A percentile compares a stretch with the other conserved stretches of the same genome.
These are phyloP conservation scores for Aculops lycopersici DNA, from an alignment of 1,140 invertebrate species.

Conservation along the genomic window DNA sequence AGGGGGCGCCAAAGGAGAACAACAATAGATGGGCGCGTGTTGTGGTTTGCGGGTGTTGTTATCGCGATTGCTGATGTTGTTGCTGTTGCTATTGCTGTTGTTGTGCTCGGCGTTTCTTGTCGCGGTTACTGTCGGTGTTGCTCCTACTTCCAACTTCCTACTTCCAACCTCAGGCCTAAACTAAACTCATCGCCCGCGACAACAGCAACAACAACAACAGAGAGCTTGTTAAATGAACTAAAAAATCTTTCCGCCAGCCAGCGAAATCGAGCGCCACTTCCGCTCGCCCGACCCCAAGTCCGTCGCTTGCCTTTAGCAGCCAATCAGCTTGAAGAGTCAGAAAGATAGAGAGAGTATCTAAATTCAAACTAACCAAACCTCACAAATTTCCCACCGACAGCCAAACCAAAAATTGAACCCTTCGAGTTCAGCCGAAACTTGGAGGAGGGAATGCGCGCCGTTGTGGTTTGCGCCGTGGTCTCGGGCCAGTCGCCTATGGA, in stretches of 20 bases:
- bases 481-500: slow-evolving; percentile 68
- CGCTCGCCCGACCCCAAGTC: not conserved
- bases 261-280: not conserved
- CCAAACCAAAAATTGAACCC: slow-evolving; percentile 19
- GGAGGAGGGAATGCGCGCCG: slow-evolving; percentile 47
- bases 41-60: too few relatives aligned
- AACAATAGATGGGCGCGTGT: too few relatives aligned
- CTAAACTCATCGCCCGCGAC: too few relatives aligned
- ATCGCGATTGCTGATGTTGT: too few relatives aligned
- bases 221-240: not conserved
- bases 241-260: not conserved
- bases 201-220: too few relatives aligned
- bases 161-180: too few relatives aligned
- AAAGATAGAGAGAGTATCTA: not conserved
- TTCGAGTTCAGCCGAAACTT: slow-evolving; percentile 35
- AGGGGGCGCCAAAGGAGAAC: too few relatives aligned
- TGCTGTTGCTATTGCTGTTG: too few relatives aligned
- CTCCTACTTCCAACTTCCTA: too few relatives aligned
- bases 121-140: too few relatives aligned
- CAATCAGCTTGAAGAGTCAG: not conserved
- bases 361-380: not conserved
- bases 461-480: slow-evolving; percentile 66
- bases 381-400: slow-evolving; percentile 13
- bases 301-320: not conserved
- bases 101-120: too few relatives aligned